phyloP scores from a whole-genome alignment of 2,113 vertebrate genomes.

The Coptodon rendalli region DNA sequence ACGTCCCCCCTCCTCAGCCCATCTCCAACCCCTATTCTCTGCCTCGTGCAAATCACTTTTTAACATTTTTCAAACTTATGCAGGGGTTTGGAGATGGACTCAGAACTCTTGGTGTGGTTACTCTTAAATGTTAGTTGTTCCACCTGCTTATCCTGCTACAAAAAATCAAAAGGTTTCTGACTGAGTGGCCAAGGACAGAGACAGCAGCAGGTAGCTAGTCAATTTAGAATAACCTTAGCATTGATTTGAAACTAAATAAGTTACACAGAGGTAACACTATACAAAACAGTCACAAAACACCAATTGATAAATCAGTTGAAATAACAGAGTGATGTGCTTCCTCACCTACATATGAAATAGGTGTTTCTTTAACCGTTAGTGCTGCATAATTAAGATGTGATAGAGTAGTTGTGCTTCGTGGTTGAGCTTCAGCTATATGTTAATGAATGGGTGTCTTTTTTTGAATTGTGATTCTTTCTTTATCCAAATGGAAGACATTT shows the following conservation, averaged over 20 bases:
- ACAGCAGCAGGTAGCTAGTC: not conserved
- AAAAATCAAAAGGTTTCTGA: not conserved
- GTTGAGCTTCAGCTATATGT: not conserved
- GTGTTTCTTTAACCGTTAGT: not conserved
- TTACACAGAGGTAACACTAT: not conserved
- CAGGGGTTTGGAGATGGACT: not conserved
- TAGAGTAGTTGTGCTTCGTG: not conserved
- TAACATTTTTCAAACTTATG: not conserved
- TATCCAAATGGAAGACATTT: fast-evolving
- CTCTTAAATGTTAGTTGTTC: not conserved
- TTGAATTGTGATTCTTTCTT: not conserved
- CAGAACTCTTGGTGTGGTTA: not conserved
- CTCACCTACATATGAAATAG: not conserved
- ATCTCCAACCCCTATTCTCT: not conserved
- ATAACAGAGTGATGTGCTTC: not conserved
- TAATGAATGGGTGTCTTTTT: not conserved
- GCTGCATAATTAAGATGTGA: not conserved
- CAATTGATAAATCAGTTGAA: not conserved
- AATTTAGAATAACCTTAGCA: not conserved
- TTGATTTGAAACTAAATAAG: not conserved
- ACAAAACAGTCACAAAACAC: not conserved
- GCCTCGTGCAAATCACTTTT: not conserved
- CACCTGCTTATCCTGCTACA: not conserved
- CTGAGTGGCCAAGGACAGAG: not conserved
- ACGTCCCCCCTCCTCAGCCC: not conserved